Evolutionary conservation across 2,888 invertebrate genomes (phyloP), one percentile per base, ranked within the genome.

Genomic region (Caprella mutica): DNA sequence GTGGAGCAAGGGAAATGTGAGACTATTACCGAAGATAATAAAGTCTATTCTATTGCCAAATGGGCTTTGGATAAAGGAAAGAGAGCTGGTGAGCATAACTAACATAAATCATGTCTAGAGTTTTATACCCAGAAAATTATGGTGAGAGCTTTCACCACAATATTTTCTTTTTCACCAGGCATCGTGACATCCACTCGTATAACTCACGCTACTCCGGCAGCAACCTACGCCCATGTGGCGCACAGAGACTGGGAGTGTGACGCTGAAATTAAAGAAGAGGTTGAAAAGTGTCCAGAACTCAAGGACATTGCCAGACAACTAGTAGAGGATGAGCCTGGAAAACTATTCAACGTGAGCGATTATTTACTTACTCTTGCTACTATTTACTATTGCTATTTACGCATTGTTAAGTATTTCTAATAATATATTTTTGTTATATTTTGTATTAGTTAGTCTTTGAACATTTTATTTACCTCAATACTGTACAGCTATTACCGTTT

Each of bases 191-290:
- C 84, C 0, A 84, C 86, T 0, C 74, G 86, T 30, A 80, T 88
- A 1, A 86, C 87, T 0, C 85, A 87, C 68, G 88, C 86, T 0
- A 82, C 85, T 0, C 86, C 86, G 0, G 81, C 83, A 42, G 83
- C 82, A 0, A 74, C 80, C 0, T 86, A 84, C 69, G 85, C 86
- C 0, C 84, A 85, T 68, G 76, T 78, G 0, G 80, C 84, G 0
- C 77, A 82, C 61, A 74, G 86, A 1, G 77, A 84, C 67, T 86
- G 84, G 81, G 86, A 86, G 71, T 77, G 77, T 21, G 85, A 86
- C 67, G 74, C 73, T 0, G 78, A 81, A 33, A 69, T 83, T 0
- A 71, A 75, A 0, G 68, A 72, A 0, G 75, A 75, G 21, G 76
- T 77, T 14, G 71, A 72, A 30, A 70, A 76, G 0, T 69, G 73